Evolutionary conservation across 2,888 invertebrate species (phyloP).

Genomic region (Timandra comae): DNA sequence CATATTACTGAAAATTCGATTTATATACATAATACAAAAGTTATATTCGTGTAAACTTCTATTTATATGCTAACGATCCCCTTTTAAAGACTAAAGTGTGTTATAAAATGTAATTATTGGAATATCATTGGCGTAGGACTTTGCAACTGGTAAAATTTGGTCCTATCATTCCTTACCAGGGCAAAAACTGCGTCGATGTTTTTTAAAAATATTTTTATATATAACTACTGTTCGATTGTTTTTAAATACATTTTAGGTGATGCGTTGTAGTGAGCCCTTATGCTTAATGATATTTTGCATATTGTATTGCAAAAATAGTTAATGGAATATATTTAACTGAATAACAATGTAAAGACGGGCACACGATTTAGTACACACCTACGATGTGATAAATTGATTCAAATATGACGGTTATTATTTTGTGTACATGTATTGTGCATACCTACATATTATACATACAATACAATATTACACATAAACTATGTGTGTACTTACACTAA

Average conservation of each 20-base stretch:
- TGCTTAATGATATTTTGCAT: constrained; percentile 22
- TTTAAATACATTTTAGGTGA: constrained; percentile 22
- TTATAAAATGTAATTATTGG: constrained; percentile 38
- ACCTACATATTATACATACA: constrained; percentile 44
- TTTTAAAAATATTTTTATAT: constrained; percentile 41
- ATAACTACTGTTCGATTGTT: constrained; percentile 21
- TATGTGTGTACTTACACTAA: constrained; percentile 48
- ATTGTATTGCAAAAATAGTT: constrained; percentile 18
- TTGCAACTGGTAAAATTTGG: constrained; percentile 79
- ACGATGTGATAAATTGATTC: constrained; percentile 69
- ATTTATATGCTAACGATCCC: constrained; percentile 30
- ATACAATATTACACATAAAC: constrained; percentile 38
- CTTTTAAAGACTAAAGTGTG: constrained; percentile 53
- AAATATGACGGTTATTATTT: constrained; percentile 63
- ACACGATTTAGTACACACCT: constrained; percentile 63
- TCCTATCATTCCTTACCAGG: constrained; percentile 81
- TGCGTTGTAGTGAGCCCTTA: constrained; percentile 23
- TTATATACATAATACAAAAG: no score
- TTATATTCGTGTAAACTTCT: background rate
- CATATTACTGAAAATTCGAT: no score
- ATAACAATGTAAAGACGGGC: constrained; percentile 54
- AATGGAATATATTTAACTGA: constrained; percentile 30
- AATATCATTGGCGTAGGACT: constrained; percentile 34
- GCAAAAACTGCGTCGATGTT: constrained; percentile 41
- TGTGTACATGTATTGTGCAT: constrained; percentile 55